These are phyloP conservation scores for Halichoerus grypus DNA, from an alignment of 2,113 vertebrate species.

Conservation along the genomic window DNA sequence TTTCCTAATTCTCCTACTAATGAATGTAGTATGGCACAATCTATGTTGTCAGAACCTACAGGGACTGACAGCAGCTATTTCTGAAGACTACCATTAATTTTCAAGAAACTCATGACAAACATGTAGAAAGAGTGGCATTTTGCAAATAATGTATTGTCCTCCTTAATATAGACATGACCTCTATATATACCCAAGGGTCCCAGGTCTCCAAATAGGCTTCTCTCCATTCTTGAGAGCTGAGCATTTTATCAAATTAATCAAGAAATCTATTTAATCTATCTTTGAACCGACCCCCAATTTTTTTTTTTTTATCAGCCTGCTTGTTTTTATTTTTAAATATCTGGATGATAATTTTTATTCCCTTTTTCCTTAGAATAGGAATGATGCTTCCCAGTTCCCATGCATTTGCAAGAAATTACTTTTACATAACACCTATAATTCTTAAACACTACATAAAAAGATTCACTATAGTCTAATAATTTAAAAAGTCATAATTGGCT, in stretches of 20 bases:
- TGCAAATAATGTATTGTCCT: constrained; percentile 25
- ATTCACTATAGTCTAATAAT: background rate
- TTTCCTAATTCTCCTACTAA: constrained; percentile 16
- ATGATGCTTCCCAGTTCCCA: background rate
- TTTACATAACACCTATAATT: background rate
- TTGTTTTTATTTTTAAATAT: background rate
- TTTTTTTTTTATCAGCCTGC: background rate
- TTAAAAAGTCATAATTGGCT: constrained; percentile 25
- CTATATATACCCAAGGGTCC: background rate
- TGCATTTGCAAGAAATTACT: background rate
- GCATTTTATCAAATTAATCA: constrained; percentile 13
- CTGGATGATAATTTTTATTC: background rate
- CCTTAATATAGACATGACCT: constrained; percentile 50
- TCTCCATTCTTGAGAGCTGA: background rate
- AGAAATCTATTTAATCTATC: background rate
- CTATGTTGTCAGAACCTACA: background rate
- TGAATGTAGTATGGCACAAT: background rate
- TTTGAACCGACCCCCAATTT: background rate
- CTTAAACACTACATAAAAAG: background rate
- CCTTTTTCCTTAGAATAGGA: background rate
- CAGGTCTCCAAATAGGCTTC: background rate
- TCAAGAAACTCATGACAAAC: constrained; percentile 18
- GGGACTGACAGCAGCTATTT: constrained; percentile 10
- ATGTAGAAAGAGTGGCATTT: constrained; percentile 32
- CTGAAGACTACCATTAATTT: constrained; percentile 51